Evolutionary conservation across 2,888 invertebrate genomes (phyloP).

Genomic region (Hypena proboscidalis): DNA sequence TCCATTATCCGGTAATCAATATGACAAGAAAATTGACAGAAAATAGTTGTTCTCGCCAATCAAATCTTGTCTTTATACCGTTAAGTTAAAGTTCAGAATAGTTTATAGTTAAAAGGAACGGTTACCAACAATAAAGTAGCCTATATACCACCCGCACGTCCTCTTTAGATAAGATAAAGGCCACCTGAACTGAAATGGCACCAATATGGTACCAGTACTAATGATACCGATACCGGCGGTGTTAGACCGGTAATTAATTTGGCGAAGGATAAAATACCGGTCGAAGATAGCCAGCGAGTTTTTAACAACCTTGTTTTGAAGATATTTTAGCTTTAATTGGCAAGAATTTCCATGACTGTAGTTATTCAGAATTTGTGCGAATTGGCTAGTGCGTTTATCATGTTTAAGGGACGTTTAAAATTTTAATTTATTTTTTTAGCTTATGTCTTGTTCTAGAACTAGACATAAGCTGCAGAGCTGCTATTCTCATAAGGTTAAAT

Average conservation of each 20-base stretch:
- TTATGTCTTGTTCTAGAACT: too few relatives aligned
- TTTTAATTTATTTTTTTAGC: too few relatives aligned
- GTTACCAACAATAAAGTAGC: conserved; percentile 70
- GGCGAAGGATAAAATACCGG: conserved; percentile 66
- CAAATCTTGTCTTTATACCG: conserved; percentile 22
- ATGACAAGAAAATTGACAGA: conserved; percentile 56
- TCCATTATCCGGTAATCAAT: conserved; percentile 25
- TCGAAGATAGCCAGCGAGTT: conserved; percentile 51
- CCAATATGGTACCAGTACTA: conserved; percentile 74
- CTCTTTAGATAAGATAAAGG: conserved; percentile 85
- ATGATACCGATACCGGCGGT: conserved; percentile 69
- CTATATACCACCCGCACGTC: conserved; percentile 82
- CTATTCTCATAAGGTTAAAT: too few relatives aligned
- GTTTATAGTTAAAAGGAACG: conserved; percentile 24
- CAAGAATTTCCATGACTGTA: too few relatives aligned
- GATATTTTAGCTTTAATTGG: neutral
- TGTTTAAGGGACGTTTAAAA: too few relatives aligned
- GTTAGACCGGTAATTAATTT: conserved; percentile 75
- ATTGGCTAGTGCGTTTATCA: too few relatives aligned
- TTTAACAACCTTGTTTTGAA: conserved; percentile 11
- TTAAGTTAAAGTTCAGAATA: conserved; percentile 38
- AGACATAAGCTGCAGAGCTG: too few relatives aligned
- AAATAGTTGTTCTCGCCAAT: conserved; percentile 40
- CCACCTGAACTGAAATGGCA: conserved; percentile 77
- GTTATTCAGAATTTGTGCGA: too few relatives aligned